Conservation (phyloP, 2,888 invertebrate genomes). For the Cerceris ruficornis region DNA sequence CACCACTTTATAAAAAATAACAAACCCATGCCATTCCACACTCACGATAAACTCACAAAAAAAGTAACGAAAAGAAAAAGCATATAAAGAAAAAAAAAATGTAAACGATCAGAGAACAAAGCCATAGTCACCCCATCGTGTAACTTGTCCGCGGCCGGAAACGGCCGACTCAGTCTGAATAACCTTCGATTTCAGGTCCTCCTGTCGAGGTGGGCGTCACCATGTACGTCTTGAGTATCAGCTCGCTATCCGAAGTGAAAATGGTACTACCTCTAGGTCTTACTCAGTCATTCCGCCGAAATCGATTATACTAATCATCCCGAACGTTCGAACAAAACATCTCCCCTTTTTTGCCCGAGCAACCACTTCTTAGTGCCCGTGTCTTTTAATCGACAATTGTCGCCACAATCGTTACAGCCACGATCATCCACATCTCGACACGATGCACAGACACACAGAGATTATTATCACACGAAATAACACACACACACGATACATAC, state of each 20-base stretch:
- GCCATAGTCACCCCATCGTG: conserved; percentile 66
- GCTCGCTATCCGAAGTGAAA: conserved; percentile 92
- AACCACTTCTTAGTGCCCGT: conserved; percentile 64
- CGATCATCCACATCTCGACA: conserved; percentile 30
- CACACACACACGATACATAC: conserved; percentile 25
- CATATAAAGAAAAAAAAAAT: conserved; percentile 41
- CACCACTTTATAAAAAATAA: conserved; percentile 31
- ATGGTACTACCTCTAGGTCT: conserved; percentile 86
- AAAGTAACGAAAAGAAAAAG: conserved; percentile 27
- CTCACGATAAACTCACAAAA: conserved; percentile 58
- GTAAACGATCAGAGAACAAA: conserved; percentile 54
- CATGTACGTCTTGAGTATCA: conserved; percentile 92
- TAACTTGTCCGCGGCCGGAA: conserved; percentile 62
- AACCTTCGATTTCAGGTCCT: conserved; percentile 86
- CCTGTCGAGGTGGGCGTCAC: conserved; percentile 91
- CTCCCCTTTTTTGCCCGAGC: conserved; percentile 52
- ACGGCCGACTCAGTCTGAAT: conserved; percentile 80
- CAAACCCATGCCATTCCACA: conserved; percentile 56
- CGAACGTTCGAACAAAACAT: conserved; percentile 62
- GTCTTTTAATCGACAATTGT: conserved; percentile 47
- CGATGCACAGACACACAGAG: conserved; percentile 32
- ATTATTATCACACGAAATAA: conserved; percentile 16
- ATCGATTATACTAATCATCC: conserved; percentile 65
- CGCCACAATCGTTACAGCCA: conserved; percentile 51
- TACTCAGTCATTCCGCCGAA: conserved; percentile 75